Conservation (phyloP, 2,113 vertebrate genomes). For the Pelmatolapia mariae region DNA sequence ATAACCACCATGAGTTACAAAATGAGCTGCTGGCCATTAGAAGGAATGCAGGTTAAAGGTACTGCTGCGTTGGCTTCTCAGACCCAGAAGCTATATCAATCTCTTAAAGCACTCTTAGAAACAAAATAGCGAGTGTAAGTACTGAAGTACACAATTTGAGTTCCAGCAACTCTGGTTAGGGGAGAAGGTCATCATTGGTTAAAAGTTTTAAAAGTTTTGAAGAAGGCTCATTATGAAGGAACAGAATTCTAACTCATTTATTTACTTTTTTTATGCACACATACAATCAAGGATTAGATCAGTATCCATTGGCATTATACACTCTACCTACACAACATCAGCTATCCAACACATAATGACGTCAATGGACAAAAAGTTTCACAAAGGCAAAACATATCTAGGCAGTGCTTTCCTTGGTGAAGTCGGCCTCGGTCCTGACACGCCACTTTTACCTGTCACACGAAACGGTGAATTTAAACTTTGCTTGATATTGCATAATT, state of each 20-base stretch:
- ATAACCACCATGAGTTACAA: not conserved
- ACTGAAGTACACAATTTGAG: not conserved
- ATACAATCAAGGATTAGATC: constrained; percentile 62
- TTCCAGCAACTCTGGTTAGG: not conserved
- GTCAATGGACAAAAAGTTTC: constrained; percentile 50
- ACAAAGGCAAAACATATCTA: constrained; percentile 61
- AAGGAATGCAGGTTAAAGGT: not conserved
- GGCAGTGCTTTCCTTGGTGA: constrained; percentile 51
- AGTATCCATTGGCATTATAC: constrained; percentile 52
- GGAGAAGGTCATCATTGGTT: not conserved
- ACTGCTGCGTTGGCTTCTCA: not conserved
- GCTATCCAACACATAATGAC: constrained; percentile 61
- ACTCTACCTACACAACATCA: constrained; percentile 56
- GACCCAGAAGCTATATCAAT: not conserved
- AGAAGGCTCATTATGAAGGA: not conserved
- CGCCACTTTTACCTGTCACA: constrained; percentile 36
- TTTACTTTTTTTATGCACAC: constrained; percentile 66
- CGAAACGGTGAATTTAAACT: constrained; percentile 38
- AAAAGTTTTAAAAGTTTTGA: not conserved
- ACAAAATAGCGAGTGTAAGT: not conserved
- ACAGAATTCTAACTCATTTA: constrained; percentile 62
- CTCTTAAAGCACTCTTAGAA: not conserved
- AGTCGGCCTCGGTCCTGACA: not conserved
- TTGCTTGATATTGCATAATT: constrained; percentile 60
- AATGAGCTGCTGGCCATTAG: not conserved